A percentile compares a stretch with the other conserved stretches of the same genome.
phyloP scores from a whole-genome alignment of 2,113 vertebrate genomes.

The Ginglymostoma cirratum region DNA sequence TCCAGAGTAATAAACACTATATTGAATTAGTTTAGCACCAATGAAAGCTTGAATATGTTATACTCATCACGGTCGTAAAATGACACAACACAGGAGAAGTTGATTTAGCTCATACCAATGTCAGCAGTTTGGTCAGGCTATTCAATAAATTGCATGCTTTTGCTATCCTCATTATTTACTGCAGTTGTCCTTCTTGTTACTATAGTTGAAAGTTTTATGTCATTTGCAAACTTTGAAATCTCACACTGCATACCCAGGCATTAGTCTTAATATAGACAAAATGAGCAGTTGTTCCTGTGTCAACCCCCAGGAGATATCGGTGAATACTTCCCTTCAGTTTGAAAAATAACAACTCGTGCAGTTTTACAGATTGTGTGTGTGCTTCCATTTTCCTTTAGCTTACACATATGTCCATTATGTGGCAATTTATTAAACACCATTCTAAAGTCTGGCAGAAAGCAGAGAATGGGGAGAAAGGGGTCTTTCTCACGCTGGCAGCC shows the following conservation, averaged over 20 bases:
- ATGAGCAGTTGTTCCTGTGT: neutral
- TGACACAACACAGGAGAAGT: neutral
- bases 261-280: neutral
- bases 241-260: neutral
- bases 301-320: neutral
- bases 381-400: no score
- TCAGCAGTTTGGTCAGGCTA: no score
- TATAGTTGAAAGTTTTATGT: neutral
- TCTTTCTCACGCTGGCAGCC: no score
- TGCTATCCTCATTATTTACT: neutral
- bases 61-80: neutral
- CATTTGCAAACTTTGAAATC: neutral
- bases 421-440: neutral
- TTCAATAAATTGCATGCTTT: neutral
- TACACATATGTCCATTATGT: neutral
- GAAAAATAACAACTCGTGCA: neutral
- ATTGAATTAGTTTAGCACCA: neutral
- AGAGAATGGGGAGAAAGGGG: no score
- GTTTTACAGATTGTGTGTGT: neutral
- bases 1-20: neutral
- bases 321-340: neutral
- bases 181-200: neutral
- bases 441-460: neutral
- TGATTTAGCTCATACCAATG: no score
- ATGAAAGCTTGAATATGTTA: neutral